Evolutionary conservation across 2,888 invertebrate genomes (phyloP).

Genomic region (Tuberolachnus salignus): DNA sequence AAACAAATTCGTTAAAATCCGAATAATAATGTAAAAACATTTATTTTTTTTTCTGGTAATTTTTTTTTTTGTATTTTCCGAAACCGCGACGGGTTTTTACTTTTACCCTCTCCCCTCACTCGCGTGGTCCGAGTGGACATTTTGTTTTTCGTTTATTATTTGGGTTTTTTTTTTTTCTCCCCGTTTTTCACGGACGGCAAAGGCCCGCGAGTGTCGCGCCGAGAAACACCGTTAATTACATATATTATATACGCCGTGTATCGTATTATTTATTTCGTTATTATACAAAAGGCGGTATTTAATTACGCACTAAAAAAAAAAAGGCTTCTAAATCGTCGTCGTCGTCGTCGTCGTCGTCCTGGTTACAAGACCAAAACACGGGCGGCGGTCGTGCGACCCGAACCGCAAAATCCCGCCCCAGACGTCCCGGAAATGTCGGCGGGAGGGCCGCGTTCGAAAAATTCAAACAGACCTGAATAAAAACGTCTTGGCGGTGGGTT

Average conservation of each 20-base stretch:
- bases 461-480: no score
- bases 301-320: conserved; percentile 16
- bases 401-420: neutral
- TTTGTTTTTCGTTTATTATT: no score
- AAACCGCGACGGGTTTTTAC: no score
- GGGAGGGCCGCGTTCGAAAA: no score
- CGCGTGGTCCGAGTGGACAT: neutral
- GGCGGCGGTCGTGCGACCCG: neutral
- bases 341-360: conserved; percentile 16
- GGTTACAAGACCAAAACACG: conserved; percentile 43
- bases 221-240: neutral
- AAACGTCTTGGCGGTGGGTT: no score
- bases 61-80: no score
- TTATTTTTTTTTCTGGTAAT: no score
- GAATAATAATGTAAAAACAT: no score
- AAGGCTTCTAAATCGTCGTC: neutral
- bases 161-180: no score
- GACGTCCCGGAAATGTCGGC: neutral
- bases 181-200: neutral
- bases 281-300: conserved; percentile 12
- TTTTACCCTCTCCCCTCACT: neutral
- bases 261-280: conserved; percentile 27
- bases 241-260: no score
- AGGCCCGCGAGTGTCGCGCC: neutral
- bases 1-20: no score